Evolutionary conservation across 2,797 vertebrate species (phyloP).

Genomic region (Avahi laniger): DNA sequence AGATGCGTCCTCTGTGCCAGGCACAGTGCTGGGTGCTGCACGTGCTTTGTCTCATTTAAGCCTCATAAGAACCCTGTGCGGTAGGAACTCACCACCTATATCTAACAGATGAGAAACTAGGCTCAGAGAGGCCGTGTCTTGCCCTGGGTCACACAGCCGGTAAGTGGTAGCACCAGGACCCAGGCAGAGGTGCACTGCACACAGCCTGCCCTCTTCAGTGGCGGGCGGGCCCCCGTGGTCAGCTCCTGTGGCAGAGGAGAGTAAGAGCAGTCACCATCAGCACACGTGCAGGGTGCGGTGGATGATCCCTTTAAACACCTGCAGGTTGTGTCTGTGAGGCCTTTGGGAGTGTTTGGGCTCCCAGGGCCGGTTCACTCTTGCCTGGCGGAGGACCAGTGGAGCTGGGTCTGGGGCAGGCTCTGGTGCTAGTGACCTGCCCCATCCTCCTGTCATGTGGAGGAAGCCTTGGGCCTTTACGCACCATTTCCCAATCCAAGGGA

Average conservation of each 20-base stretch:
- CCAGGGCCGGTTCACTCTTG: background rate
- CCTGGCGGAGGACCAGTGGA: background rate
- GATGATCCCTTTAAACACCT: background rate
- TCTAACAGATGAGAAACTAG: background rate
- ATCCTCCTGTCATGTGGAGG: background rate
- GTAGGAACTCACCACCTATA: background rate
- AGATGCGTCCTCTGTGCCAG: background rate
- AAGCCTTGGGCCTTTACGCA: background rate
- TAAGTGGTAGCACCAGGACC: background rate
- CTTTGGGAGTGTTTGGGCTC: background rate
- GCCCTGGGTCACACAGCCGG: background rate
- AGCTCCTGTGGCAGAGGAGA: background rate
- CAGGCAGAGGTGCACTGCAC: background rate
- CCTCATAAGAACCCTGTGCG: background rate
- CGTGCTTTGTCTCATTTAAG: background rate
- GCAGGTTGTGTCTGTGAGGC: background rate
- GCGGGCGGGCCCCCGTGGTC: background rate
- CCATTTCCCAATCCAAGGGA: background rate
- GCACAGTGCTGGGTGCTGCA: background rate
- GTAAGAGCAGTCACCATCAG: background rate
- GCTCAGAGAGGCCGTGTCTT: background rate
- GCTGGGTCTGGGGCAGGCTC: background rate
- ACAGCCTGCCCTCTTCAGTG: background rate
- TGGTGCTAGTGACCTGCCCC: too few species aligned
- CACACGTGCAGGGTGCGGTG: background rate